Conservation (phyloP, 2,888 invertebrate genomes). For the Muschampia plurimacula region DNA sequence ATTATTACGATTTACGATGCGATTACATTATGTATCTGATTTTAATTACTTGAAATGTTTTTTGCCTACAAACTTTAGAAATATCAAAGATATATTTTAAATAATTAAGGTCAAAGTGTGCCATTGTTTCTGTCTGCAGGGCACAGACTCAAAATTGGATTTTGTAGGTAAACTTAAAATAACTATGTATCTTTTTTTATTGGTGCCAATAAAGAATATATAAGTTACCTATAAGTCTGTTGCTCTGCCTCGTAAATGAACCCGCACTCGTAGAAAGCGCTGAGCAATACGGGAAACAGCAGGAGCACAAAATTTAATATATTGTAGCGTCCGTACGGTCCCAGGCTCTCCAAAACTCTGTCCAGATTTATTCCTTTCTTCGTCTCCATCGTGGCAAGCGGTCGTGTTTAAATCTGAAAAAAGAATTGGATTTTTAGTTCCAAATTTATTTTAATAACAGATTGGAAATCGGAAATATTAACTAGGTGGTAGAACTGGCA, state of each 20-base stretch:
- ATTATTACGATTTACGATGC: neutral
- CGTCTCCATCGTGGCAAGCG: conserved; percentile 53
- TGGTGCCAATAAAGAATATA: neutral
- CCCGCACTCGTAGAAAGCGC: conserved; percentile 79
- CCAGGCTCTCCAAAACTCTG: conserved; percentile 74
- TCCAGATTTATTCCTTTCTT: conserved; percentile 80
- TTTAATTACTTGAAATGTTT: neutral
- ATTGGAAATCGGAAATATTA: neutral
- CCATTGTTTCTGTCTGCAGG: too few relatives aligned
- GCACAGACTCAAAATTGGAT: too few relatives aligned
- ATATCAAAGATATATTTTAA: too few relatives aligned
- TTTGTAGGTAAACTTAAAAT: too few relatives aligned
- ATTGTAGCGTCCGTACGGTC: conserved; percentile 79
- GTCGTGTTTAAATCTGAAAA: conserved; percentile 30
- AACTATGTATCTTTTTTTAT: too few relatives aligned
- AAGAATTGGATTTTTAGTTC: conserved; percentile 10
- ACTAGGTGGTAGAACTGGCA: too few relatives aligned
- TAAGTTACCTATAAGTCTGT: conserved; percentile 67
- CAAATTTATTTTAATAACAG: neutral
- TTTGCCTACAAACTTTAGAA: neutral
- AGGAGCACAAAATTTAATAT: conserved; percentile 74
- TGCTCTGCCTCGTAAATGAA: conserved; percentile 80
- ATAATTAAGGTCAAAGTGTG: too few relatives aligned
- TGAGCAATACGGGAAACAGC: conserved; percentile 72
- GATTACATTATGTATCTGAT: too few relatives aligned